Conservation (phyloP, 1,140 invertebrate genomes). For the Pseudomyrmex cubaensis region DNA sequence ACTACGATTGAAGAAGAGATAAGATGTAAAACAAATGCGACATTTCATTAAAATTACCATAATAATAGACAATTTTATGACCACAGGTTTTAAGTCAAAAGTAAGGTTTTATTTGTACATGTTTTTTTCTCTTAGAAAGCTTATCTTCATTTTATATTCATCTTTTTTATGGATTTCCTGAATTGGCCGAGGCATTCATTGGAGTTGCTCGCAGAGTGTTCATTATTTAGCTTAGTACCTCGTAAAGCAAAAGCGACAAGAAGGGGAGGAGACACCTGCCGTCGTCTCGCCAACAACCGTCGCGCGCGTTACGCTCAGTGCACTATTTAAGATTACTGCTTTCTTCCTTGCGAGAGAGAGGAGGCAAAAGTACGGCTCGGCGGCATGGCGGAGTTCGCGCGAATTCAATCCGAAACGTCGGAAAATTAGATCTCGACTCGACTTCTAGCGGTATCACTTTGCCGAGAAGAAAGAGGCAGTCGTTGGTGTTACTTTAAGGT, state of each 20-base stretch:
- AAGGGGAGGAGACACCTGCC: not conserved
- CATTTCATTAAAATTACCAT: too few relatives aligned
- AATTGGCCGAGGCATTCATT: conserved; percentile 53
- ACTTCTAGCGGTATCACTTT: conserved; percentile 58
- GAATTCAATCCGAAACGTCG: conserved; percentile 75
- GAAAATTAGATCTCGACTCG: conserved; percentile 71
- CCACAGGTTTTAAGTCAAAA: not conserved
- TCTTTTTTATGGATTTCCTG: conserved; percentile 24
- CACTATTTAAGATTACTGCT: conserved; percentile 68
- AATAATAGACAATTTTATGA: too few relatives aligned
- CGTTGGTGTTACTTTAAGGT: conserved; percentile 42
- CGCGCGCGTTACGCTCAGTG: conserved; percentile 42
- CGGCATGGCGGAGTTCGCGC: conserved; percentile 34
- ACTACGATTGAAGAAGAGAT: too few relatives aligned
- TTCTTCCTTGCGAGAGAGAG: conserved; percentile 28
- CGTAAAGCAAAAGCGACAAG: conserved; percentile 5
- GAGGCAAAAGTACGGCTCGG: conserved; percentile 1
- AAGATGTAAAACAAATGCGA: too few relatives aligned
- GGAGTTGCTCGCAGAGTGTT: conserved; percentile 47
- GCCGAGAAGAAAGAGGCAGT: conserved; percentile 1
- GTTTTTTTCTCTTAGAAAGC: not conserved
- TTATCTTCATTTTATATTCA: conserved; percentile 15
- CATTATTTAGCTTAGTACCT: conserved; percentile 62
- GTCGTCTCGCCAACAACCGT: conserved; percentile 22
- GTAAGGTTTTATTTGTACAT: not conserved